phyloP scores from a whole-genome alignment of 2,888 invertebrate genomes.

The Chromoteleia sp. region DNA sequence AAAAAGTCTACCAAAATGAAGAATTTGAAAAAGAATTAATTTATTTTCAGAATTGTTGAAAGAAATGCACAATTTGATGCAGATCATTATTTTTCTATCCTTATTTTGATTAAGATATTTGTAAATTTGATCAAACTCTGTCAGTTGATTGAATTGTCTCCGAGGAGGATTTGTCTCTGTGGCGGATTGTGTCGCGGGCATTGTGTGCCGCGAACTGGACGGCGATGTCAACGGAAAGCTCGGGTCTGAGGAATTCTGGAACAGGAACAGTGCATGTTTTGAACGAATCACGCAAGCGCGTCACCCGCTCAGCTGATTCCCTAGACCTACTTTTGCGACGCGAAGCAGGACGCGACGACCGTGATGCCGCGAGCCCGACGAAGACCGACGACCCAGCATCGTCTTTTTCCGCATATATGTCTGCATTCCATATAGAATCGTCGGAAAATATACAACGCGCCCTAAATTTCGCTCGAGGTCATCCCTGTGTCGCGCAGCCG shows the following conservation, averaged over 20 bases:
- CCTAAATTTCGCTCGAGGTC: constrained; percentile 77
- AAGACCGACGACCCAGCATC: constrained; percentile 19
- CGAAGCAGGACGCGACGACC: constrained; percentile 66
- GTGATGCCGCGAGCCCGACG: constrained; percentile 17
- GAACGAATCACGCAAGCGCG: constrained; percentile 75
- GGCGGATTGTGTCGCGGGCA: too few relatives aligned
- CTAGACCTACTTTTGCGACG: constrained; percentile 81
- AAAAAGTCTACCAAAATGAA: too few relatives aligned
- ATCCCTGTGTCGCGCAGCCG: constrained; percentile 59
- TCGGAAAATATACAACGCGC: constrained; percentile 71
- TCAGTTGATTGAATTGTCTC: too few relatives aligned
- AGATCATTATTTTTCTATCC: too few relatives aligned
- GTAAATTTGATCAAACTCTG: too few relatives aligned
- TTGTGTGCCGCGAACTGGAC: not conserved
- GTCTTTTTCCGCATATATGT: constrained; percentile 50
- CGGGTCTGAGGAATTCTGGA: constrained; percentile 46
- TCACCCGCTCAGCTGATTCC: constrained; percentile 81
- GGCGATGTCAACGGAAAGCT: constrained; percentile 26
- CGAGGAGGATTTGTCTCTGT: too few relatives aligned
- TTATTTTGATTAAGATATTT: too few relatives aligned
- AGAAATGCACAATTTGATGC: too few relatives aligned
- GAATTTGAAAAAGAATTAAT: too few relatives aligned
- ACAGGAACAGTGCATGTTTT: constrained; percentile 53
- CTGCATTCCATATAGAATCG: constrained; percentile 54
- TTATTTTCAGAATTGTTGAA: too few relatives aligned